Conservation (phyloP, 1,140 invertebrate genomes). For the Rhynchophorus ferrugineus region DNA sequence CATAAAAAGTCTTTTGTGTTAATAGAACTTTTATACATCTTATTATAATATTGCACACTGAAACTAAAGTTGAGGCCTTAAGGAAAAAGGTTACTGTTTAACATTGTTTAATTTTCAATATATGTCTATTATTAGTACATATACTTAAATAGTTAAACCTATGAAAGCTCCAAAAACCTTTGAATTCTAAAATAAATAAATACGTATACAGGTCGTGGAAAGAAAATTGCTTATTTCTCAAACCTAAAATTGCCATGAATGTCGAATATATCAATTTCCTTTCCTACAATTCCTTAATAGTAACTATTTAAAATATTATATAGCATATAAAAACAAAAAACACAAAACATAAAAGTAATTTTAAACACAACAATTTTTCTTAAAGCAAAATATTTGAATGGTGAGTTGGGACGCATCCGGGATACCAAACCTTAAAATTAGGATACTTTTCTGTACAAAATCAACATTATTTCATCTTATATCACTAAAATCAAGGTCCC, state of each 20-base stretch:
- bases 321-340: neutral
- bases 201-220: too few species aligned
- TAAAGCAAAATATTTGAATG: too few species aligned
- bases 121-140: neutral
- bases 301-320: neutral
- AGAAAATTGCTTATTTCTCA: too few species aligned
- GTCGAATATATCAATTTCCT: too few species aligned
- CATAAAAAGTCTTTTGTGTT: neutral
- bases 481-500: neutral
- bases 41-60: conserved; percentile 6
- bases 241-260: too few species aligned
- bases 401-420: too few species aligned
- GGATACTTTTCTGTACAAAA: conserved; percentile 4
- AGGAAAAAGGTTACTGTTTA: conserved; percentile 8
- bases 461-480: neutral
- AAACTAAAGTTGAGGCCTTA: conserved; percentile 5
- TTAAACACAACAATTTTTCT: neutral
- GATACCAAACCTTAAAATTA: neutral
- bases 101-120: neutral
- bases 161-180: neutral
- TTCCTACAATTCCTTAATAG: neutral
- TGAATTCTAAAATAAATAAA: neutral
- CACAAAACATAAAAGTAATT: neutral
- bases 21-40: conserved; percentile 1
- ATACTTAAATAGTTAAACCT: neutral